A percentile compares a stretch with the other conserved stretches of the same genome.
phyloP scores from a whole-genome alignment of 1,140 invertebrate genomes.

The Bombus pascuorum region DNA sequence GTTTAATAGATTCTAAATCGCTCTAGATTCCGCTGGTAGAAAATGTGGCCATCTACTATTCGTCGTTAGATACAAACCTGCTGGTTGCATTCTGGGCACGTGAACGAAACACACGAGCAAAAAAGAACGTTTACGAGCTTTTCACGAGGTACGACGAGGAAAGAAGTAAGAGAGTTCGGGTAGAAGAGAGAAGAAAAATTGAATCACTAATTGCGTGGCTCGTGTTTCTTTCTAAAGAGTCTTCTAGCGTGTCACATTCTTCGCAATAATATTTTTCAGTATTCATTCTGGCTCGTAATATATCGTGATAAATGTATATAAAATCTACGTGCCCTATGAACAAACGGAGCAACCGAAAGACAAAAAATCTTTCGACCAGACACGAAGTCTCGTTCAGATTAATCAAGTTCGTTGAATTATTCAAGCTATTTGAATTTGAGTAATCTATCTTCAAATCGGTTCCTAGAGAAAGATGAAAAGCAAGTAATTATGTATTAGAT shows the following conservation, averaged over 20 bases:
- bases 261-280: no score
- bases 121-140: constrained; percentile 1
- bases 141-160: not conserved
- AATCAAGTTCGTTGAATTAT: not conserved
- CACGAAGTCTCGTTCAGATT: not conserved
- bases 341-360: not conserved
- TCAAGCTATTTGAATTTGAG: not conserved
- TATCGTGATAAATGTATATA: not conserved
- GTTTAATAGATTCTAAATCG: constrained; percentile 39
- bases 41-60: constrained; percentile 9
- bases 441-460: not conserved
- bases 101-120: constrained; percentile 3
- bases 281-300: not conserved
- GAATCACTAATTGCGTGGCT: not conserved
- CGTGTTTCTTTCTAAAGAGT: not conserved
- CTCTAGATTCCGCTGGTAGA: not conserved
- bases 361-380: not conserved
- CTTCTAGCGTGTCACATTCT: not conserved
- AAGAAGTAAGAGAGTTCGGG: not conserved
- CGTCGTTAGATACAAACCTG: constrained; percentile 43
- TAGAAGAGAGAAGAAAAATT: not conserved
- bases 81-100: constrained; percentile 37
- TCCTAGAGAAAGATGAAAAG: not conserved
- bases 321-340: not conserved
- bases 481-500: not conserved